Conservation (phyloP, 2,113 vertebrate genomes). For the Upupa epops region DNA sequence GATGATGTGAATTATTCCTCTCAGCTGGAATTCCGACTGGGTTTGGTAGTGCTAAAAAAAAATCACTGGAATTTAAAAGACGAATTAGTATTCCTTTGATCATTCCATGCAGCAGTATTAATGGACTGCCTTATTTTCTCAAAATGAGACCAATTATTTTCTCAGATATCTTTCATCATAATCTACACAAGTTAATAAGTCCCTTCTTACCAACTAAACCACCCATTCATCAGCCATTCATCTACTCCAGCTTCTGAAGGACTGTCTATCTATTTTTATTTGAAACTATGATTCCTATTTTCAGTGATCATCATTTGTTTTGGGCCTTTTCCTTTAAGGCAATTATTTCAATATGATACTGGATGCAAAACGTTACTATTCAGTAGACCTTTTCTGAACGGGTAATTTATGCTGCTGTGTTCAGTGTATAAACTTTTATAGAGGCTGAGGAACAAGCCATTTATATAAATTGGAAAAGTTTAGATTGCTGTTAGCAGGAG, state of each 20-base stretch:
- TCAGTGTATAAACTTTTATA: background rate
- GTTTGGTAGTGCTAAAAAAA: background rate
- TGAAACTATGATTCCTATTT: background rate
- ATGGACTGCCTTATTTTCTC: slow-evolving; percentile 15
- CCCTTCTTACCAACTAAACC: background rate
- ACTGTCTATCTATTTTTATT: slow-evolving; percentile 12
- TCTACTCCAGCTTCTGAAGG: background rate
- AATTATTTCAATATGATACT: slow-evolving; percentile 22
- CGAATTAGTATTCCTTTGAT: background rate
- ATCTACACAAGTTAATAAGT: slow-evolving; percentile 37
- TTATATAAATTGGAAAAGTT: background rate
- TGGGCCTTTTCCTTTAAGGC: background rate
- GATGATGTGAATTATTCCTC: background rate
- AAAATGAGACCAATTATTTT: slow-evolving; percentile 51
- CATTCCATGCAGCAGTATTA: background rate
- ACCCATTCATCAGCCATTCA: background rate
- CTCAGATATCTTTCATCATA: background rate
- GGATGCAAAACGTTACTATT: background rate
- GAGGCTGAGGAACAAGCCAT: background rate
- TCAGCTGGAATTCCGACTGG: background rate
- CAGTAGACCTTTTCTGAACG: background rate
- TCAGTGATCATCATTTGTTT: background rate
- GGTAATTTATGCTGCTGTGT: background rate
- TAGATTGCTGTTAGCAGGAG: background rate
- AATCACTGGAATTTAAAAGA: background rate